Evolutionary conservation across 2,888 invertebrate species (phyloP).

Genomic region (Drosophila setosimentum): DNA sequence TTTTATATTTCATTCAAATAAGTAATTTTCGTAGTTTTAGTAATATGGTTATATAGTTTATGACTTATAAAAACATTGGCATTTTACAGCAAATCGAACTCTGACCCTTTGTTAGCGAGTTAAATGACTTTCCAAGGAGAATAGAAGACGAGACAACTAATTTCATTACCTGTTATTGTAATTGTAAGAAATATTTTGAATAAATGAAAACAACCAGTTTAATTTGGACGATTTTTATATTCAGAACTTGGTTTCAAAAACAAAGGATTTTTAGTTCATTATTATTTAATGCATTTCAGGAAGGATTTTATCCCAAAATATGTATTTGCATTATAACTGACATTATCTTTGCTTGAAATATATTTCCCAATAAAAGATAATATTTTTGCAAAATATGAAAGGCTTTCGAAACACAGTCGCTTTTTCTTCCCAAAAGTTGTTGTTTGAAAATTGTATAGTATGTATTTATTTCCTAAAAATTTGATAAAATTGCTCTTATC

Average conservation of each 20-base stretch:
- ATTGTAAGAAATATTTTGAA: not conserved
- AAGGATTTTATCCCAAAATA: not conserved
- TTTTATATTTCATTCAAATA: not conserved
- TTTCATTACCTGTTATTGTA: not conserved
- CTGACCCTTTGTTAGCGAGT: not conserved
- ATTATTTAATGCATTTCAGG: not conserved
- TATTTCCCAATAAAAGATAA: not conserved
- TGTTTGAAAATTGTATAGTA: not conserved
- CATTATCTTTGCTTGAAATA: not conserved
- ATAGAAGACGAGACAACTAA: not conserved
- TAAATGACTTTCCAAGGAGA: not conserved
- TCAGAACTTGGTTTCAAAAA: not conserved
- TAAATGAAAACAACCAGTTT: not conserved
- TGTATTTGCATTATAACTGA: not conserved
- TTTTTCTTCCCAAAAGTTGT: not conserved
- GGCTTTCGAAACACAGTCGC: too few species aligned
- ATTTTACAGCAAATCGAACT: too few species aligned
- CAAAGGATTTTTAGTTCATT: rapidly evolving
- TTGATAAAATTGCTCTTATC: not conserved
- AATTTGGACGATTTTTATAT: rapidly evolving
- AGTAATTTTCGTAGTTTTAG: not conserved
- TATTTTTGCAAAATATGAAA: not conserved
- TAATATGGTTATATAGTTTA: too few species aligned
- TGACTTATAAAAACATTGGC: too few species aligned
- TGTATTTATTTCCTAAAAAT: too few species aligned